Conservation (phyloP, 35 echinoderm and acorn worm genomes). For the Apostichopus parvimensis region DNA sequence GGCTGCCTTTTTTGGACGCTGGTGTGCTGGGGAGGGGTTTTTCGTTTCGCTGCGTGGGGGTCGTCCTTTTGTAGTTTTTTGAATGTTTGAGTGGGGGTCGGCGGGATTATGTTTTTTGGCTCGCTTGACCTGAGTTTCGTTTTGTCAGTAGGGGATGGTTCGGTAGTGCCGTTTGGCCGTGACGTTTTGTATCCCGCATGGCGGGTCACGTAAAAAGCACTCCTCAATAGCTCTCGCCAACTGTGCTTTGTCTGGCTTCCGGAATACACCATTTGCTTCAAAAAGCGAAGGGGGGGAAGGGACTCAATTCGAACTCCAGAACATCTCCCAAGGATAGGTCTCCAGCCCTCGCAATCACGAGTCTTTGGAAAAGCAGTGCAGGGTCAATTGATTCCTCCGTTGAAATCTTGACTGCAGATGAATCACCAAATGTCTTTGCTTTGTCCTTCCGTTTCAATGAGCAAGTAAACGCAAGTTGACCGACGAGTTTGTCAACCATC, state of each 20-base stretch:
- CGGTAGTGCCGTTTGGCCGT: too few species aligned
- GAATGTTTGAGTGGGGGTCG: too few species aligned
- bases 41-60: too few species aligned
- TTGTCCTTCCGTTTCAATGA: neutral
- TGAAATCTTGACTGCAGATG: conserved; percentile 27
- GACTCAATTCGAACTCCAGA: conserved; percentile 57
- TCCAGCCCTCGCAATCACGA: conserved; percentile 45
- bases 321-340: conserved; percentile 48
- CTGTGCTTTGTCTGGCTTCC: neutral
- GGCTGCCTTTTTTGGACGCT: too few species aligned
- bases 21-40: too few species aligned
- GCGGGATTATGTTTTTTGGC: too few species aligned
- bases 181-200: too few species aligned
- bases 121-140: too few species aligned
- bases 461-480: neutral
- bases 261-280: conserved; percentile 39
- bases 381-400: conserved; percentile 57
- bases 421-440: conserved; percentile 53
- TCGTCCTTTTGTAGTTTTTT: too few species aligned
- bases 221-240: too few species aligned
- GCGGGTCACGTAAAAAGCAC: too few species aligned
- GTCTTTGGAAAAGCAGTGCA: conserved; percentile 56
- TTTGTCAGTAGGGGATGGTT: too few species aligned
- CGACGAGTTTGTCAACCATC: neutral
- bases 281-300: conserved; percentile 7